Conservation (phyloP, 92 coral and sea anemone genomes). For the Palythoa grandiflora region DNA sequence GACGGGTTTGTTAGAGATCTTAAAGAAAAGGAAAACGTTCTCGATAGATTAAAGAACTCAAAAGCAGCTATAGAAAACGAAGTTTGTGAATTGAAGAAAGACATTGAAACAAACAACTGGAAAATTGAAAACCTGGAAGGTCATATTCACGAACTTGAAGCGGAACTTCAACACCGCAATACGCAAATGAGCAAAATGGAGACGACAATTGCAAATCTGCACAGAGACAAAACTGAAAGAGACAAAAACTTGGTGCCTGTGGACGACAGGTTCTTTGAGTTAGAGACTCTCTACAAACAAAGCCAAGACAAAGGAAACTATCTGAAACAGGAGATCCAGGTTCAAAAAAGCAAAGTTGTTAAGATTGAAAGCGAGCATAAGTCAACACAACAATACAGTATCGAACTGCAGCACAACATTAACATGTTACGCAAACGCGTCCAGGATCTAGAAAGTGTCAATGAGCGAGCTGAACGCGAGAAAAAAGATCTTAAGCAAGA, state of each 20-base stretch:
- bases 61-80: slow-evolving; percentile 83
- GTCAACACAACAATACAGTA: slow-evolving; percentile 83
- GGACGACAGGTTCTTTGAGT: slow-evolving; percentile 59
- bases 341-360: slow-evolving; percentile 74
- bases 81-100: slow-evolving; percentile 78
- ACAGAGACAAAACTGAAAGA: slow-evolving; percentile 72
- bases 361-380: slow-evolving; percentile 89
- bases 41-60: slow-evolving; percentile 73
- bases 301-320: slow-evolving; percentile 77
- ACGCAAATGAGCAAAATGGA: slow-evolving; percentile 85
- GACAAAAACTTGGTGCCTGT: slow-evolving; percentile 57
- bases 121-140: slow-evolving; percentile 80
- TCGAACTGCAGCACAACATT: slow-evolving; percentile 89
- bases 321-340: slow-evolving; percentile 84
- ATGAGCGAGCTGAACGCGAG: slow-evolving; percentile 83
- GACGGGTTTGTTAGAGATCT: slow-evolving; percentile 81
- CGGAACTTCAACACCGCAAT: slow-evolving; percentile 76
- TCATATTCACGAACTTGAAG: slow-evolving; percentile 66
- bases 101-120: slow-evolving; percentile 82
- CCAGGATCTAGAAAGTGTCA: slow-evolving; percentile 75
- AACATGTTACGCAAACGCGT: slow-evolving; percentile 85
- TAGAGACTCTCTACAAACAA: slow-evolving; percentile 58
- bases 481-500: slow-evolving; percentile 83
- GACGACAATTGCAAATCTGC: slow-evolving; percentile 69
- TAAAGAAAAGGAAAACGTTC: slow-evolving; percentile 77